Percentiles rank a stretch among this genome's conserved stretches.
Evolutionary conservation across 2,888 invertebrate genomes (phyloP).

Genomic region (Bombylius major): DNA sequence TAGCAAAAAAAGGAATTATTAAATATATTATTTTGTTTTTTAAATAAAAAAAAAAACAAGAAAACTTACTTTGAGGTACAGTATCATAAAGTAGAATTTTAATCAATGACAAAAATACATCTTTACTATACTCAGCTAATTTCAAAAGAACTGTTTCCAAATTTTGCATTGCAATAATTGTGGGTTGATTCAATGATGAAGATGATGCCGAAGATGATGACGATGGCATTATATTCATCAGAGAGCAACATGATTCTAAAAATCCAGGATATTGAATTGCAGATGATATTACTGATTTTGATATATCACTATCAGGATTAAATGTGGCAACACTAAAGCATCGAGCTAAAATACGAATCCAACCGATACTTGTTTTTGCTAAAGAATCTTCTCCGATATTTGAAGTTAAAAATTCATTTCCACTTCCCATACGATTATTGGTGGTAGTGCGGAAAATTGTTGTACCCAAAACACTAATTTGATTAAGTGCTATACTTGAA

Average conservation of each 20-base stretch:
- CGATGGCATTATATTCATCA: constrained; percentile 54
- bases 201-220: constrained; percentile 31
- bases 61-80: constrained; percentile 31
- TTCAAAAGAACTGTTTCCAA: constrained; percentile 57
- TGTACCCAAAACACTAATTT: constrained; percentile 71
- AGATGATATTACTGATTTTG: constrained; percentile 43
- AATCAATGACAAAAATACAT: constrained; percentile 45
- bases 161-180: constrained; percentile 36
- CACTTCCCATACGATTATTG: constrained; percentile 26
- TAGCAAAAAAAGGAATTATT: constrained; percentile 4
- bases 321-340: constrained; percentile 47
- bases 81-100: constrained; percentile 46
- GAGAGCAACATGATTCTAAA: constrained; percentile 56
- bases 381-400: constrained; percentile 30
- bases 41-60: not conserved
- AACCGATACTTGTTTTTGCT: constrained; percentile 56
- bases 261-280: constrained; percentile 54
- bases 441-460: constrained; percentile 55
- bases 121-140: constrained; percentile 51
- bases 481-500: constrained; percentile 78
- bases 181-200: too few species aligned
- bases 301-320: constrained; percentile 28
- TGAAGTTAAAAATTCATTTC: constrained; percentile 11
- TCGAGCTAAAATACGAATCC: constrained; percentile 70
- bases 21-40: not conserved